Evolutionary conservation across 2,113 vertebrate species (phyloP), one percentile per base, ranked within the genome.

Genomic region (Microcebus lehilahytsara): DNA sequence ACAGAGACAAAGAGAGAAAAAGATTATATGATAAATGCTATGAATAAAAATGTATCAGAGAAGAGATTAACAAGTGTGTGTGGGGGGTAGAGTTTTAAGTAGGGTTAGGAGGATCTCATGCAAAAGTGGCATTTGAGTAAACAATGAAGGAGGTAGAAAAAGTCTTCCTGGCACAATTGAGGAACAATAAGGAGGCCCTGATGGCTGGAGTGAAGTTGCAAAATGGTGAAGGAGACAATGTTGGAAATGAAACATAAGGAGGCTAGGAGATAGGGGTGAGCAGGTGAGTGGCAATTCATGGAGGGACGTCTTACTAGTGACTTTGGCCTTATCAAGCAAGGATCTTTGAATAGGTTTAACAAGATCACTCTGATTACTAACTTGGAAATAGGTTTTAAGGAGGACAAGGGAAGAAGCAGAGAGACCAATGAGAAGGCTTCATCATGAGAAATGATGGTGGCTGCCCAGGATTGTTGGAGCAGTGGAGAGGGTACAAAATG

Each of bases 211-310:
- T 34, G 34, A 69, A 27, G 23, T 75, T 40, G 40, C 40, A 34
- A 62, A 91, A 23, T 89, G 34, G 30, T 79, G 20, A 64, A 32
- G 75, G 49, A 80, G 64, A 13, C 30, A 64, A 13, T 23, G 9
- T 14, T 51, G 22, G 23, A 83, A 37, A 60, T 78, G 75, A 93
- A 83, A 78, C 6, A 3, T 51, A 16, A 72, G 40, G 20, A 4
- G 30, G 1, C 3, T 42, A 62, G 32, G 2, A 37, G 16, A 3
- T 9, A 1, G 1, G 22, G 3, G 2, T 6, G 2, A 16, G 17
- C 53, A 91, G 51, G 13, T 22, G 32, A 49, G 23, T 53, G 34
- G 22, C 30, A 81, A 13, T 69, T 83, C 27, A 19, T 56, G 0
- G 17, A n/a, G 49, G 75, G 20, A 25, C 30, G 11, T 71, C 19